A percentile compares a stretch with the other conserved stretches of the same genome.
phyloP scores from a whole-genome alignment of 1,140 invertebrate species.

The Neoseiulus cucumeris region DNA sequence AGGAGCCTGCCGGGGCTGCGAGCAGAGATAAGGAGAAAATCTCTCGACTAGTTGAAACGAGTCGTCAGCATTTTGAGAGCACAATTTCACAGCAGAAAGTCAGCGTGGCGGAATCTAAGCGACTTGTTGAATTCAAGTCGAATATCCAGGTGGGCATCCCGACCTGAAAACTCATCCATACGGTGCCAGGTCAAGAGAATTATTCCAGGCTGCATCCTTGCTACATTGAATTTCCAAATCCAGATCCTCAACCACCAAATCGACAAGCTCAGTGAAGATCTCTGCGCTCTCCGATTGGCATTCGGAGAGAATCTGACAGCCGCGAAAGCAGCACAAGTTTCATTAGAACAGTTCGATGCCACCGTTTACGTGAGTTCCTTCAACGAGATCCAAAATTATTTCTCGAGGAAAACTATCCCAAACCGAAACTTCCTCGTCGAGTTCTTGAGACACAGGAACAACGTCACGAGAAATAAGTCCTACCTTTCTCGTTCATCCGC shows the following conservation, averaged over 20 bases:
- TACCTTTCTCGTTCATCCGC: no score
- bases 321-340: constrained; percentile 26
- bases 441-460: no score
- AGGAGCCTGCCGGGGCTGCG: constrained; percentile 45
- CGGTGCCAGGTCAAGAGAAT: no score
- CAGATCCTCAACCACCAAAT: constrained; percentile 36
- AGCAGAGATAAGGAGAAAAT: constrained; percentile 48
- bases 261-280: constrained; percentile 41
- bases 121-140: constrained; percentile 44
- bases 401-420: no score
- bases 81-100: constrained; percentile 38
- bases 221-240: constrained; percentile 14
- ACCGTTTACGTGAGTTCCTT: not conserved
- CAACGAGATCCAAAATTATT: not conserved
- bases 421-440: no score
- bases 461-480: no score
- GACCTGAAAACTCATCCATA: not conserved
- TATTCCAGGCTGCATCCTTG: no score
- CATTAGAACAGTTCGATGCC: not conserved
- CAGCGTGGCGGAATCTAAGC: constrained; percentile 39
- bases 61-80: constrained; percentile 35
- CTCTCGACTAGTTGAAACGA: constrained; percentile 34
- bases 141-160: constrained; percentile 36
- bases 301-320: constrained; percentile 48
- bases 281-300: constrained; percentile 40